Conservation (phyloP, 2,113 vertebrate genomes). For the Lepus timidus region DNA sequence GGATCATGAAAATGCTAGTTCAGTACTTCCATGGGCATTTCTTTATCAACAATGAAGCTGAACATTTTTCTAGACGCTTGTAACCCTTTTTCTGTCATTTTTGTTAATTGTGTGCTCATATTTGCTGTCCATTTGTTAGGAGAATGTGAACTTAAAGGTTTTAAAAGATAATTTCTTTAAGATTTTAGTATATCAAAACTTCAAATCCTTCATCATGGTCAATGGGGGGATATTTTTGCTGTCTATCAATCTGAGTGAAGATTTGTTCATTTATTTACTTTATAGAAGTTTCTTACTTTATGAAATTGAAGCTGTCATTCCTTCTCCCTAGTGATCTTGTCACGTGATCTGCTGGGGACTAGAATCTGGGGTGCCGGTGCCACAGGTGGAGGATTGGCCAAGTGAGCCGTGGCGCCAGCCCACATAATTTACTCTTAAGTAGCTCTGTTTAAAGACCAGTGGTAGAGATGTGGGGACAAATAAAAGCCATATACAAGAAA, state of each 20-base stretch:
- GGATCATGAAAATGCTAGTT: no score
- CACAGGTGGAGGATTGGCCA: no score
- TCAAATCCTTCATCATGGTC: neutral
- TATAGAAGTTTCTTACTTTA: constrained; percentile 4
- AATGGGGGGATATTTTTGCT: constrained; percentile 17
- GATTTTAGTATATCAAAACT: neutral
- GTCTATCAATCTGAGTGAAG: neutral
- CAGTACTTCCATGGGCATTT: neutral
- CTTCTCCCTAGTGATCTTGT: neutral
- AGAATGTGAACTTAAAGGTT: neutral
- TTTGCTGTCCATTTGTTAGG: neutral
- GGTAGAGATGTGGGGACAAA: neutral
- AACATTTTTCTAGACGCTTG: neutral
- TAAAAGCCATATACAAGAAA: constrained; percentile 28
- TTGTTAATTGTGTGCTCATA: neutral
- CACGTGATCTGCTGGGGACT: neutral
- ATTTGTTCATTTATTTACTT: neutral
- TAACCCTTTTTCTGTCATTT: constrained; percentile 39
- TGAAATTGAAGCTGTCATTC: neutral
- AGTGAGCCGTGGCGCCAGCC: no score
- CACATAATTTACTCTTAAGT: neutral
- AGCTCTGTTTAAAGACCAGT: constrained; percentile 5
- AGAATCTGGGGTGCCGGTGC: no score
- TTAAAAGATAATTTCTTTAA: constrained; percentile 29
- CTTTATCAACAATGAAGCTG: neutral